Base-by-base conservation (phyloP, 2,888 invertebrate species). In the Protodeltote pygarga region DNA sequence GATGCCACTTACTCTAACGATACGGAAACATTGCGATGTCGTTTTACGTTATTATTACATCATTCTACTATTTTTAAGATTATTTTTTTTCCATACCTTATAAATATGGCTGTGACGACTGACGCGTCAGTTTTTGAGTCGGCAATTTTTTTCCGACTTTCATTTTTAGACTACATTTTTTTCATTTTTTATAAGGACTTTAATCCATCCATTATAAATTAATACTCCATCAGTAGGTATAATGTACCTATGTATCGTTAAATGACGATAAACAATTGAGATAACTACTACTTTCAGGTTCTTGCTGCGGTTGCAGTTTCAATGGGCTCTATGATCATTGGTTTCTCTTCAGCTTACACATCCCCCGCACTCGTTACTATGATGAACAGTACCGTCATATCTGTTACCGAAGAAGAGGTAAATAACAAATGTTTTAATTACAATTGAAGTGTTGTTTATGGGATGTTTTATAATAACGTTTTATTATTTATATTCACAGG, bases 291-390 rank as follows among this genome's bases (percentile, higher is more conserved):
- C n/a, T 92, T 93, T 1, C 92, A 98, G 97, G 94, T 98, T 24
- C 79, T 97, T 50, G 97, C 97, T 17, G 96, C 98, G 0, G 90
- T 97, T 5, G 95, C 97, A 21, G 97, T 98, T 3, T 97, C 97
- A 0, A 83, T 97, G 81, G 97, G 97, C 5, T 97, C 98, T 4
- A 94, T 98, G 94, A 95, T 97, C 13, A 96, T 98, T 50, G 98
- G 98, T 4, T 97, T 95, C 79, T 94, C 96, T 15, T 95, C 96
- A 14, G 97, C 96, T n/a, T 98, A 97, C 77, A 97, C 97, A 0
- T 96, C 98, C 2, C 97, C 98, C 23, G 97, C 97, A n/a, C 88
- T 96, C 15, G 94, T 93, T 4, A 96, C 96, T 0, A 95, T 98
- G 95, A 74, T 77, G 53, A 91, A 93, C 44, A 94, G 93, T 53